These are phyloP conservation scores for Salvelinus fontinalis DNA, from an alignment of 2,113 vertebrate species.

Conservation along the genomic window DNA sequence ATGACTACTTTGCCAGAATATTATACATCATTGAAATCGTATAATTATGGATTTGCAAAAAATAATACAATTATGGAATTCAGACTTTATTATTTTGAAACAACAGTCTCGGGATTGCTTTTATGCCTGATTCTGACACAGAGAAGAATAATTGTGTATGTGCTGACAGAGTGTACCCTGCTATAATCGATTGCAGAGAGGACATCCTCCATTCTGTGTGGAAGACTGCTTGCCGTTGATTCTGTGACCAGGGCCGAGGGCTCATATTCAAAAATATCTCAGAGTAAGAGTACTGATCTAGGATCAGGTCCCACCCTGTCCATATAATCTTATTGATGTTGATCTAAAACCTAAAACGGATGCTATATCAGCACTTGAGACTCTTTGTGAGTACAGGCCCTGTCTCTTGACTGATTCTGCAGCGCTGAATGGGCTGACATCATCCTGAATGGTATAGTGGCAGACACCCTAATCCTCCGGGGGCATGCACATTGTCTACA, in stretches of 20 bases:
- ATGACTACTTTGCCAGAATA: slow-evolving; percentile 24
- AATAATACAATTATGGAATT: not conserved
- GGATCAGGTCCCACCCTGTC: too few relatives aligned
- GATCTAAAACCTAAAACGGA: too few relatives aligned
- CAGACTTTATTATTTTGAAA: slow-evolving; percentile 32
- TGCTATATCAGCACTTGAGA: too few relatives aligned
- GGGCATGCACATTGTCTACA: slow-evolving; percentile 64
- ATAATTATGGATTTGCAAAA: slow-evolving; percentile 17
- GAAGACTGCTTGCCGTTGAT: slow-evolving; percentile 33
- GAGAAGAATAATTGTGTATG: slow-evolving; percentile 23
- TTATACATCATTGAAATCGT: slow-evolving; percentile 30
- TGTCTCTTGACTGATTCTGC: not conserved
- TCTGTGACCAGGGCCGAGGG: slow-evolving; percentile 15
- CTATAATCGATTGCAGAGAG: slow-evolving; percentile 30
- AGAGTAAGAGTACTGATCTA: too few relatives aligned
- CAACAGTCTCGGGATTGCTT: slow-evolving; percentile 20
- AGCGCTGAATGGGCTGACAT: not conserved
- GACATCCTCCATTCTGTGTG: slow-evolving; percentile 15
- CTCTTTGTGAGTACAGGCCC: not conserved
- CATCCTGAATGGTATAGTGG: slow-evolving; percentile 60
- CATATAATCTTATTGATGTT: too few relatives aligned
- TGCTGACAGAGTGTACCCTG: slow-evolving; percentile 18
- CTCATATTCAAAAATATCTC: not conserved
- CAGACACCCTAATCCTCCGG: slow-evolving; percentile 74
- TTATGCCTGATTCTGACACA: slow-evolving; percentile 32